Evolutionary conservation across 2,113 vertebrate species (phyloP), one percentile per base, ranked within the genome.

Genomic region (Syrmaticus mikado): DNA sequence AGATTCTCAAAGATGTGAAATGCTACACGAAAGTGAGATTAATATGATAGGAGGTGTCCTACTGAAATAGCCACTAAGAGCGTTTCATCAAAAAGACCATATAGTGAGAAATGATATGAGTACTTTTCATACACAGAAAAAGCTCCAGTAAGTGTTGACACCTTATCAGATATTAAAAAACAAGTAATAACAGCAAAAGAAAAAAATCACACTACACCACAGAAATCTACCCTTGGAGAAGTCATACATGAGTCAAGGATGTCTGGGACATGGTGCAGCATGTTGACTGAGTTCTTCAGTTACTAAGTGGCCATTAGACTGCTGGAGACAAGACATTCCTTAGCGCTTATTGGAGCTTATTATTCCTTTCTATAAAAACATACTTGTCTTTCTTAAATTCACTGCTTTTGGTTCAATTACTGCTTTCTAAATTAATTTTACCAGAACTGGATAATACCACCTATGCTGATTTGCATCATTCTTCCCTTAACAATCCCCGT

Each of bases 241-340:
- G 0, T 0, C 0, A 0, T 25, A 52, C 17, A 17, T 40, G 25
- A 82, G 21, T 25, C 22, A 61, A 10, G n/a, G 57, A 22, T 58
- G n/a, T 34, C 57, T 81, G 0, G 0, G 16, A 4, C 43, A 6
- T 71, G 36, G 8, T 57, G 70, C 40, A 70, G 40, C 16, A 77
- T n/a, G n/a, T n/a, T n/a, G n/a, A n/a, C n/a, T n/a, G n/a, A n/a
- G n/a, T n/a, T n/a, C n/a, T n/a, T n/a, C n/a, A n/a, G n/a, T n/a
- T n/a, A n/a, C n/a, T n/a, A n/a, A 89, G 77, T 73, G 52, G 36
- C 71, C 27, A 58, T 17, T 13, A 57, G 21, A 22, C 46, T 24
- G 46, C 46, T 22, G 21, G 46, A 48, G 21, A 27, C 61, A 71
- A 20, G 43, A 36, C 36, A n/a, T 60, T 61, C 34, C 6, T 27